A percentile compares a stretch with the other conserved stretches of the same genome.
phyloP scores from a whole-genome alignment of 2,797 vertebrate genomes.

The Coregonus sp. region DNA sequence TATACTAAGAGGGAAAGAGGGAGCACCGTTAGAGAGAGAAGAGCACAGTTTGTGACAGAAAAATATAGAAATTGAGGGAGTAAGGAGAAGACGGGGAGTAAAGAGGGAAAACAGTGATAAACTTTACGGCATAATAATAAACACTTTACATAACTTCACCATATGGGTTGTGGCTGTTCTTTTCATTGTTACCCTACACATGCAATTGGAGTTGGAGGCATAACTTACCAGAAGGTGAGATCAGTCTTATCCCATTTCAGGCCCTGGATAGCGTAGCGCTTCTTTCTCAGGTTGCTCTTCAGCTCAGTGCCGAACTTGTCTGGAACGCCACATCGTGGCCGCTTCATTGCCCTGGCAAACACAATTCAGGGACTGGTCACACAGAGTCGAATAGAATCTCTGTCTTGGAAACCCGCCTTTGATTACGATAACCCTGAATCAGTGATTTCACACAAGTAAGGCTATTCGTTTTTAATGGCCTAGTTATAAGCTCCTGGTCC shows the following conservation, averaged over 20 bases:
- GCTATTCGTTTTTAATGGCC: not conserved
- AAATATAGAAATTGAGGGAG: slow-evolving; percentile 5
- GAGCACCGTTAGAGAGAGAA: slow-evolving; percentile 10
- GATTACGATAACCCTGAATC: not conserved
- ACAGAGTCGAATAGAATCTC: not conserved
- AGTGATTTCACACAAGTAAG: not conserved
- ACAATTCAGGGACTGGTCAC: slow-evolving; percentile 32
- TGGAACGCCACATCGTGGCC: slow-evolving; percentile 89
- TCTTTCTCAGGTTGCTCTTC: slow-evolving; percentile 89
- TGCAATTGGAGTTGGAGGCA: slow-evolving; percentile 10
- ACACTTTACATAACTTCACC: slow-evolving; percentile 24
- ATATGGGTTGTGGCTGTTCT: slow-evolving; percentile 22
- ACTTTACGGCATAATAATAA: too few species aligned
- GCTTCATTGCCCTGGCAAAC: slow-evolving; percentile 83
- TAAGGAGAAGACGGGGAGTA: not conserved
- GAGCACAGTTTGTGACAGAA: slow-evolving; percentile 1
- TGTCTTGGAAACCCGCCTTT: not conserved
- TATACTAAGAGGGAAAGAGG: slow-evolving; percentile 76
- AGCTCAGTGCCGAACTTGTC: slow-evolving; percentile 92
- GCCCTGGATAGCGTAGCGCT: slow-evolving; percentile 88
- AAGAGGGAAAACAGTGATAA: not conserved
- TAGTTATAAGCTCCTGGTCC: too few species aligned
- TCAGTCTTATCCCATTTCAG: slow-evolving; percentile 88
- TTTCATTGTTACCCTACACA: not conserved
- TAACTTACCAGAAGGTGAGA: slow-evolving; percentile 87